Percentiles rank a stretch among this genome's conserved stretches.
Evolutionary conservation across 2,888 invertebrate species (phyloP).

Genomic region (Drosophila trichaetosa): DNA sequence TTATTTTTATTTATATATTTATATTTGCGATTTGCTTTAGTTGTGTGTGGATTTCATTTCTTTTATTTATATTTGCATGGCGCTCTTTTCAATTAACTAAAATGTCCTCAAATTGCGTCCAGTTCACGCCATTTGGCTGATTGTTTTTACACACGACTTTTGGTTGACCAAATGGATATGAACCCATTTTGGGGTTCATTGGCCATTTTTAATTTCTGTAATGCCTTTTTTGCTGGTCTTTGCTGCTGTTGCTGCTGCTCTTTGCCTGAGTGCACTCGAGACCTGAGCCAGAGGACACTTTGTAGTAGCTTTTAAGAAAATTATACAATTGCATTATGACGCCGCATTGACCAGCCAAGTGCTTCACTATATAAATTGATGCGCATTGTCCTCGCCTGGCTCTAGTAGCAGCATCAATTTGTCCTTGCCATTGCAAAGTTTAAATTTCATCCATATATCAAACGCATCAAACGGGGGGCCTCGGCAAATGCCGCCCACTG

Average conservation of each 20-base stretch:
- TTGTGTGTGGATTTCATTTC: slow-evolving; percentile 30
- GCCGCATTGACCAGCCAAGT: slow-evolving; percentile 69
- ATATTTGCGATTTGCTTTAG: neutral
- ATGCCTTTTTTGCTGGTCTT: slow-evolving; percentile 69
- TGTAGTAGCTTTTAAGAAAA: slow-evolving; percentile 72
- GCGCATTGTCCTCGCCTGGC: slow-evolving; percentile 43
- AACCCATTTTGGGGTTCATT: slow-evolving; percentile 51
- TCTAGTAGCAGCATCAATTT: slow-evolving; percentile 11
- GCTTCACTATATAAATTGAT: slow-evolving; percentile 60
- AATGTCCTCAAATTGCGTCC: slow-evolving; percentile 66
- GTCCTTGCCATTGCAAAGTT: slow-evolving; percentile 50
- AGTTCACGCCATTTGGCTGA: slow-evolving; percentile 82
- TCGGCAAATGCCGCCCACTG: slow-evolving; percentile 36
- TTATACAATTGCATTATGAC: slow-evolving; percentile 80
- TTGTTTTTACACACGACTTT: slow-evolving; percentile 60
- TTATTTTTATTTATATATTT: slow-evolving; percentile 42
- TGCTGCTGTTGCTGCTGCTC: slow-evolving; percentile 30
- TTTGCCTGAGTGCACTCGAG: slow-evolving; percentile 53
- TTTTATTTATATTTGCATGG: slow-evolving; percentile 64
- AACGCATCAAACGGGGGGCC: slow-evolving; percentile 51
- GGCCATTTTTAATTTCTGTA: slow-evolving; percentile 73
- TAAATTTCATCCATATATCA: slow-evolving; percentile 74
- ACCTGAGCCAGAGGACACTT: slow-evolving; percentile 23
- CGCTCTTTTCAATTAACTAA: slow-evolving; percentile 83
- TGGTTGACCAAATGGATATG: slow-evolving; percentile 47